These are phyloP conservation scores for Muscina levida DNA, from an alignment of 2,888 invertebrate genomes.

Conservation along the genomic window DNA sequence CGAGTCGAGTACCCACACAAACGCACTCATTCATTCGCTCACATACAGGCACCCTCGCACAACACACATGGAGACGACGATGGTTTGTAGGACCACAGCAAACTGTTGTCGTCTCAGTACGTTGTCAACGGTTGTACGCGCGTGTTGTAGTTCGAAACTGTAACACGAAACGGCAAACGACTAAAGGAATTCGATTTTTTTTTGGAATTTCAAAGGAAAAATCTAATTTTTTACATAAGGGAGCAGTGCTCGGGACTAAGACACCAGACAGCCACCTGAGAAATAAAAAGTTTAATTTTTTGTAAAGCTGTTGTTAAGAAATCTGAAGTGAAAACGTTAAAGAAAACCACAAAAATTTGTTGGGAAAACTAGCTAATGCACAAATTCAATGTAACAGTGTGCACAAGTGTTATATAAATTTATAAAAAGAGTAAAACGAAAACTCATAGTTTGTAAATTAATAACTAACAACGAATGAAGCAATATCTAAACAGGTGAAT, in stretches of 20 bases:
- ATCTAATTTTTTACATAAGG: slow-evolving; percentile 54
- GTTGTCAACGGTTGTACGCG: slow-evolving; percentile 65
- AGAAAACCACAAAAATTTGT: not conserved
- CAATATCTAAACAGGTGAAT: slow-evolving; percentile 20
- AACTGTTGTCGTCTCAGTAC: slow-evolving; percentile 63
- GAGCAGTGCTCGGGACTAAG: slow-evolving; percentile 63
- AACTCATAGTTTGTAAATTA: slow-evolving; percentile 4
- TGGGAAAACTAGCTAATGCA: not conserved
- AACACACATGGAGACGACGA: slow-evolving; percentile 14
- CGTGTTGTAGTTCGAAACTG: slow-evolving; percentile 60
- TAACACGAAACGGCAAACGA: slow-evolving; percentile 38
- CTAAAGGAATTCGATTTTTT: slow-evolving; percentile 63
- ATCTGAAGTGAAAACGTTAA: slow-evolving; percentile 8
- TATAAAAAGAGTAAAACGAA: slow-evolving; percentile 8
- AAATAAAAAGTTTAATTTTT: too few species aligned
- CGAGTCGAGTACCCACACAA: slow-evolving; percentile 10
- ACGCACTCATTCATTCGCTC: not conserved
- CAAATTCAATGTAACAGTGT: slow-evolving; percentile 57
- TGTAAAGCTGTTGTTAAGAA: too few species aligned
- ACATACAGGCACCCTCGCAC: slow-evolving; percentile 6
- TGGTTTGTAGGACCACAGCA: slow-evolving; percentile 45
- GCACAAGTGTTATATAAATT: slow-evolving; percentile 23
- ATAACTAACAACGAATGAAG: slow-evolving; percentile 25
- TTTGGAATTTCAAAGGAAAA: slow-evolving; percentile 4
- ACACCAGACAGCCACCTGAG: too few species aligned